Percentiles rank a stretch among this genome's conserved stretches.
Conservation (phyloP, 23 tunicate species). For the Trididemnum clinides region DNA sequence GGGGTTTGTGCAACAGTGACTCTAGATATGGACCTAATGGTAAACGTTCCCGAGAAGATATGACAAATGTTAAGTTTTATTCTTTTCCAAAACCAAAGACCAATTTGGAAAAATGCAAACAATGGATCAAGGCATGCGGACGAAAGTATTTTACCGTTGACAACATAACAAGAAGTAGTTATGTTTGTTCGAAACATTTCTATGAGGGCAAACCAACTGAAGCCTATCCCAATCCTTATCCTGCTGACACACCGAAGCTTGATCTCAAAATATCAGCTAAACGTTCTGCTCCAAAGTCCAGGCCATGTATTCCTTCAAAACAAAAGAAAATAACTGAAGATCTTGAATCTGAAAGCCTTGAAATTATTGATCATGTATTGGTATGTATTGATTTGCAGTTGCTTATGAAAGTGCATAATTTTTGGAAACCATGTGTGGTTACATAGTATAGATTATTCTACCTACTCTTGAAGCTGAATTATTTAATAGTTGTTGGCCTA, state of each 20-base stretch:
- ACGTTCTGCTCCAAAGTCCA: neutral
- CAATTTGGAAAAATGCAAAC: neutral
- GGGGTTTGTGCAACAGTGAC: conserved; percentile 34
- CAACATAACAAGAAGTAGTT: neutral
- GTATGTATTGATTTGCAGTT: too few species aligned
- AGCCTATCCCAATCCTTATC: neutral
- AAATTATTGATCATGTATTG: too few species aligned
- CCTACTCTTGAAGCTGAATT: too few species aligned
- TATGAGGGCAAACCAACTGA: neutral
- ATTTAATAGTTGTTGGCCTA: too few species aligned
- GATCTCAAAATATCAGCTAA: neutral
- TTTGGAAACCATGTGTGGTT: too few species aligned
- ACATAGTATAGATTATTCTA: too few species aligned
- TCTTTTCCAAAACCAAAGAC: conserved; percentile 6
- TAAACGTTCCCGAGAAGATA: too few species aligned
- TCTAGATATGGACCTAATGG: neutral
- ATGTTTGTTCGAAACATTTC: conserved; percentile 25
- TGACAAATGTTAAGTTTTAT: neutral
- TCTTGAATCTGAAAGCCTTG: too few species aligned
- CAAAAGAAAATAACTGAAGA: neutral
- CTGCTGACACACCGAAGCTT: neutral
- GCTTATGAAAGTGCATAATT: too few species aligned
- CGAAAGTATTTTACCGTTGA: neutral
- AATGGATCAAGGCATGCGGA: conserved; percentile 8
- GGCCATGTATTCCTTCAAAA: neutral